These are phyloP conservation scores for Setophaga kirtlandii DNA, from an alignment of 2,113 vertebrate species.

Conservation along the genomic window DNA sequence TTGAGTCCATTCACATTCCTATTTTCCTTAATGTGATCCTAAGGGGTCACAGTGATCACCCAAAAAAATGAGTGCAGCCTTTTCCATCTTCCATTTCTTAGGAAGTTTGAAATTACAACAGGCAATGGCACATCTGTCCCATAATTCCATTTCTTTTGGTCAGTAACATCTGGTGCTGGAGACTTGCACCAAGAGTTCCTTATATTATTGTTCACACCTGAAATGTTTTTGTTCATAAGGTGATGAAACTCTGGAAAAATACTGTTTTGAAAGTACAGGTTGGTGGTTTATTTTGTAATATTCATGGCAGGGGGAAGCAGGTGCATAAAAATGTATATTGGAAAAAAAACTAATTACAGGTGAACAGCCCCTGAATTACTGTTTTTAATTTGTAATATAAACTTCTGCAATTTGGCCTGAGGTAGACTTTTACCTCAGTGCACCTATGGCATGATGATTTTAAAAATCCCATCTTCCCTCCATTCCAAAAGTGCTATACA, in stretches of 20 bases:
- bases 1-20: neutral
- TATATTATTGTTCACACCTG: neutral
- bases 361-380: neutral
- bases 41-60: neutral
- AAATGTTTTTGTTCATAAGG: neutral
- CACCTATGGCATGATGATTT: slow-evolving; percentile 21
- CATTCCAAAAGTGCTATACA: slow-evolving; percentile 30
- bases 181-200: neutral
- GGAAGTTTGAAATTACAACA: neutral
- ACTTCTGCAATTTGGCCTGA: slow-evolving; percentile 40
- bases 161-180: neutral
- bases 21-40: neutral
- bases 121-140: neutral
- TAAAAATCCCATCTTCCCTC: slow-evolving; percentile 54
- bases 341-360: neutral
- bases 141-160: neutral
- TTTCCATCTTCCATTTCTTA: neutral
- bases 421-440: slow-evolving; percentile 41
- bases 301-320: neutral
- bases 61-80: neutral
- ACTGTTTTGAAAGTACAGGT: neutral
- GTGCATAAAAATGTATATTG: neutral
- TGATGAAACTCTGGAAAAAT: neutral
- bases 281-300: neutral
- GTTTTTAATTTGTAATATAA: slow-evolving; percentile 24